These are phyloP conservation scores for Diplodus sargus DNA, from an alignment of 2,797 vertebrate species.

Conservation along the genomic window DNA sequence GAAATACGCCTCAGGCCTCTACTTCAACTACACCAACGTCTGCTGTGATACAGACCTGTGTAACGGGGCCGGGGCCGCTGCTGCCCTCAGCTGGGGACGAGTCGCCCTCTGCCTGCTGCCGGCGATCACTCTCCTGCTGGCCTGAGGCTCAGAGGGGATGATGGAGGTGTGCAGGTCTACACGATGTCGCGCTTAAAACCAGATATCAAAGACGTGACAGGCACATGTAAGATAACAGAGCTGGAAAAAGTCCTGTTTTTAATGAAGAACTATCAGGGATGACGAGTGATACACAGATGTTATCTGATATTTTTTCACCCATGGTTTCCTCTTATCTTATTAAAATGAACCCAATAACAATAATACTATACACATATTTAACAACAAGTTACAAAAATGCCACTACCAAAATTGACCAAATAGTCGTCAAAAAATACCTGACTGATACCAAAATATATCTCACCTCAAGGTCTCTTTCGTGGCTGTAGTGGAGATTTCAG, in stretches of 20 bases:
- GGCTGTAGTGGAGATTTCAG: background rate
- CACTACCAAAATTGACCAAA: background rate
- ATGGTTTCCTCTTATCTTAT: background rate
- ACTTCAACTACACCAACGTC: conserved; percentile 83
- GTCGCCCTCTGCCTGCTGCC: conserved; percentile 64
- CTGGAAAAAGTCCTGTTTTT: background rate
- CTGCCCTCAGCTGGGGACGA: conserved; percentile 51
- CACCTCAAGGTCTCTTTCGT: background rate
- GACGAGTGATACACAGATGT: background rate
- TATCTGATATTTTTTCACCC: background rate
- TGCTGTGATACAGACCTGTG: conserved; percentile 89
- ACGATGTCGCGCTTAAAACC: background rate
- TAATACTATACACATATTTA: background rate
- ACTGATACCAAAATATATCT: background rate
- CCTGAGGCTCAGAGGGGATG: conserved; percentile 43
- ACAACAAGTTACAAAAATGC: background rate
- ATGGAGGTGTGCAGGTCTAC: background rate
- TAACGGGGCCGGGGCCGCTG: conserved; percentile 64
- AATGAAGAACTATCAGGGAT: background rate
- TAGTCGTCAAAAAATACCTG: background rate
- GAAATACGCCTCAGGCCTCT: conserved; percentile 78
- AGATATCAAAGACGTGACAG: background rate
- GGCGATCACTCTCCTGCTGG: conserved; percentile 55
- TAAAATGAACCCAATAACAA: background rate
- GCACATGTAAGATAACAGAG: background rate